phyloP scores from a whole-genome alignment of 2,113 vertebrate genomes.

The Dendropsophus ebraccatus region DNA sequence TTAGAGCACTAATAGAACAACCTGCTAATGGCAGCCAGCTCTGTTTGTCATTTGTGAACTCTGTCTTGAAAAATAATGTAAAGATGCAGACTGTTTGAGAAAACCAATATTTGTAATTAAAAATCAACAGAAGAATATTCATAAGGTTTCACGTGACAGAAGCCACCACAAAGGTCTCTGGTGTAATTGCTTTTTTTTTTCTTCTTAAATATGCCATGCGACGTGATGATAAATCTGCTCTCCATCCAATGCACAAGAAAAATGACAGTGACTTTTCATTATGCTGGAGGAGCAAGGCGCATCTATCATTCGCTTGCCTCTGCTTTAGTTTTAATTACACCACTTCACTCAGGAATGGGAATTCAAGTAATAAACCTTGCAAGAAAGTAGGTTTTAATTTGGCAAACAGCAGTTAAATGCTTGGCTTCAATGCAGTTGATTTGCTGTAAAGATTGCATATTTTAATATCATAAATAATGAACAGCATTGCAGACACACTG shows the following conservation, averaged over 20 bases:
- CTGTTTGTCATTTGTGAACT: conserved; percentile 55
- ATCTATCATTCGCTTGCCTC: conserved; percentile 67
- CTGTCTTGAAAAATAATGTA: conserved; percentile 56
- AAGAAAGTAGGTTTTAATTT: conserved; percentile 71
- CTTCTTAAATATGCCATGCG: conserved; percentile 62
- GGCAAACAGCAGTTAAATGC: conserved; percentile 64
- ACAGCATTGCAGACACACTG: neutral
- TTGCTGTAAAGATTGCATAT: conserved; percentile 58
- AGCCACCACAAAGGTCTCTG: conserved; percentile 61
- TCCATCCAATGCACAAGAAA: conserved; percentile 61
- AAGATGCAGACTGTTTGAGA: conserved; percentile 57
- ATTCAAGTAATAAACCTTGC: conserved; percentile 67
- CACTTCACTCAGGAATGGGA: conserved; percentile 66
- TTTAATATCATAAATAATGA: conserved; percentile 53
- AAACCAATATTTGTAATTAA: conserved; percentile 63
- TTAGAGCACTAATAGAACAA: conserved; percentile 38
- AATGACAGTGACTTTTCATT: conserved; percentile 62
- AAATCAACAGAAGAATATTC: conserved; percentile 64
- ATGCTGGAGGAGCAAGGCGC: conserved; percentile 55
- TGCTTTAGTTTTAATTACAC: conserved; percentile 71
- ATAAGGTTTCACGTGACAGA: conserved; percentile 66
- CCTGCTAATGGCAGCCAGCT: conserved; percentile 12
- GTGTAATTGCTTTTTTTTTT: conserved; percentile 64
- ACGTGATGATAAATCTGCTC: conserved; percentile 68
- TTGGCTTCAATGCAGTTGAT: conserved; percentile 64